A percentile compares a stretch with the other conserved stretches of the same genome.
phyloP scores from a whole-genome alignment of 2,888 invertebrate genomes.

The Xestia ashworthii region DNA sequence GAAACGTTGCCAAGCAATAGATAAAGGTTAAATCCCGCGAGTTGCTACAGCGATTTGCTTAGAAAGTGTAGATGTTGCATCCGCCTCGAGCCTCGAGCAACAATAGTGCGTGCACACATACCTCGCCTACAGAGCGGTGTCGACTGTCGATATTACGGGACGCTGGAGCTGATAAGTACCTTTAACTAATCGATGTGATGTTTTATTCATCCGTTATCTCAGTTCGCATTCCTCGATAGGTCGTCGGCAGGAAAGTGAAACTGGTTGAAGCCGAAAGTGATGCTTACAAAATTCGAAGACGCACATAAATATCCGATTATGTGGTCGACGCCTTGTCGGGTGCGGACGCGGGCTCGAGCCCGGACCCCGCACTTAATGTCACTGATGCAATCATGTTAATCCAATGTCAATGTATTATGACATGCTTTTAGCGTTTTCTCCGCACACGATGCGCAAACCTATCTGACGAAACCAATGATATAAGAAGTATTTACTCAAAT shows the following conservation, averaged over 20 bases:
- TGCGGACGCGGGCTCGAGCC: slow-evolving; percentile 66
- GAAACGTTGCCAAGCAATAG: slow-evolving; percentile 64
- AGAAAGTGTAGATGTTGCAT: slow-evolving; percentile 59
- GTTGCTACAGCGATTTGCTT: slow-evolving; percentile 59
- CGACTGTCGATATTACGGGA: slow-evolving; percentile 32
- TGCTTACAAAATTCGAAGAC: slow-evolving; percentile 81
- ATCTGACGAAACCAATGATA: slow-evolving; percentile 72
- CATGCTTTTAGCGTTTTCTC: slow-evolving; percentile 74
- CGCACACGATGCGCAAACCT: slow-evolving; percentile 59
- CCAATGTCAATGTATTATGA: slow-evolving; percentile 83
- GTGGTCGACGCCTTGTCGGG: slow-evolving; percentile 63
- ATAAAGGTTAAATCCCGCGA: slow-evolving; percentile 69
- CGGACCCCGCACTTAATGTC: slow-evolving; percentile 73
- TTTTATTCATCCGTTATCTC: slow-evolving; percentile 85
- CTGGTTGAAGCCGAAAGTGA: slow-evolving; percentile 84
- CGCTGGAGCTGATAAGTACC: slow-evolving; percentile 23
- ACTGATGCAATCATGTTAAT: slow-evolving; percentile 80
- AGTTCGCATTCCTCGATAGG: slow-evolving; percentile 84
- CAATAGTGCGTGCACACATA: slow-evolving; percentile 46
- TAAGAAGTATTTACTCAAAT: slow-evolving; percentile 78
- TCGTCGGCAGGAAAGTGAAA: slow-evolving; percentile 88
- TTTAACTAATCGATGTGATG: slow-evolving; percentile 68
- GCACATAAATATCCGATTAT: slow-evolving; percentile 79
- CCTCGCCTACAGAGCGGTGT: not conserved
- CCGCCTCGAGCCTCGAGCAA: slow-evolving; percentile 43